Evolutionary conservation across 2,888 invertebrate species (phyloP).

Genomic region (Taphrorychus bicolor): DNA sequence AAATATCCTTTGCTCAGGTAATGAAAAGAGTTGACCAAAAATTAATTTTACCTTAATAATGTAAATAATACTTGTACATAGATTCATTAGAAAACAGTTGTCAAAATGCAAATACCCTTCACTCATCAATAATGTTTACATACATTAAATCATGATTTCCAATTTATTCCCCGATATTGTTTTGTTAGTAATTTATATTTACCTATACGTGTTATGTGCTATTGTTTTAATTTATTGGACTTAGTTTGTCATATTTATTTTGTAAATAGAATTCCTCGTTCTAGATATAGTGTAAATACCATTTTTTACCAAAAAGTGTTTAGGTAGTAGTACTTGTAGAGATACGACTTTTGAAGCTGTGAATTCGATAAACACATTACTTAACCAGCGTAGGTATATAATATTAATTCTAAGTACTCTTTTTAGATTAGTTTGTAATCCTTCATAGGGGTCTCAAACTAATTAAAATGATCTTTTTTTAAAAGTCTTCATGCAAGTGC

Average conservation of each 20-base stretch:
- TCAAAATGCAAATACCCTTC: not conserved
- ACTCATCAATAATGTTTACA: not conserved
- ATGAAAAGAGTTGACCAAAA: not conserved
- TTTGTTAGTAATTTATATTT: constrained; percentile 15
- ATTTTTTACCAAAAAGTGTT: constrained; percentile 27
- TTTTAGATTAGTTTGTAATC: too few species aligned
- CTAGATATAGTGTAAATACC: constrained; percentile 12
- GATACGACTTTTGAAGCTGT: constrained; percentile 20
- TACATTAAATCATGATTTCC: not conserved
- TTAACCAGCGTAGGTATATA: not conserved
- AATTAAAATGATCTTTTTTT: too few species aligned
- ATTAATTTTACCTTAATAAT: not conserved
- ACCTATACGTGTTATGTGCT: constrained; percentile 4
- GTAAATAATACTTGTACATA: not conserved
- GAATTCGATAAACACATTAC: constrained; percentile 5
- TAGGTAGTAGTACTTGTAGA: constrained; percentile 2
- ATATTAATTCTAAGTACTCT: too few species aligned
- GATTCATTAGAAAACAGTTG: not conserved
- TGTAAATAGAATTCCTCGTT: constrained; percentile 12
- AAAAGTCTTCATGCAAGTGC: too few species aligned
- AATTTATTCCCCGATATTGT: constrained; percentile 2
- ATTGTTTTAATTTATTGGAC: constrained; percentile 29
- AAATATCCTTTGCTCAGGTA: not conserved
- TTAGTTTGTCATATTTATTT: constrained; percentile 26
- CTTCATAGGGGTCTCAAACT: too few species aligned